Evolutionary conservation across 2,888 invertebrate genomes (phyloP), one percentile per base, ranked within the genome.

Genomic region (Pseudoips prasinana): DNA sequence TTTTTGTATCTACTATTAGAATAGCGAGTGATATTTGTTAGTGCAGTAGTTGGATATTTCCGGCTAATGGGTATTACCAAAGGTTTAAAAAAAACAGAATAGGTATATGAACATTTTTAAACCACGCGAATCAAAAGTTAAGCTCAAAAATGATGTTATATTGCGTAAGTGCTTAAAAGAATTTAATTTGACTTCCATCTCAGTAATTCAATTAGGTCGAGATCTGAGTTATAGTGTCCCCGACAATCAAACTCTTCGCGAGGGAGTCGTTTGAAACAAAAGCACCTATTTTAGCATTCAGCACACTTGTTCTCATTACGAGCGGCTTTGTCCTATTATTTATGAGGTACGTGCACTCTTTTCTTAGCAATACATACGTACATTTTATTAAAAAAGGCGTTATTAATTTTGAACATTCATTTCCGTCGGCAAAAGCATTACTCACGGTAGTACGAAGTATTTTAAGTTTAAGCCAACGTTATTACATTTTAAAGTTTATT

Each of bases 301-400:
- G 48, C 45, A 40, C 65, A 64, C 61, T 67, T 60, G 50, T 57
- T 43, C 56, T 66, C 64, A 65, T 66, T 67, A 64, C 51, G 39
- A 42, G 32, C 22, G 46, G 55, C 61, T 59, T 50, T 55, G 49
- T 53, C 30, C 54, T 58, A 58, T 58, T 64, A 64, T 64, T 66
- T 66, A 66, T 50, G 64, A 46, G 50, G 23, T 62, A 58, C 64
- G 64, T 58, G 62, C 53, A 51, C 40, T 58, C 50, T 46, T 51
- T 53, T 46, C 48, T 46, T 43, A 33, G 40, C 38, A 45, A 40
- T 35, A 45, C 39, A 37, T 40, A 37, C 34, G 41, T 29, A 42
- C 22, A 34, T 43, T 55, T 46, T 50, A 39, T 45, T 47, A 35
- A 40, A 54, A 49, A 33, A 30, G 14, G 24, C 19, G 29, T 31